phyloP scores from a whole-genome alignment of 37 sponge, comb jelly and placozoan genomes.

The Hexactinellida sp. region DNA sequence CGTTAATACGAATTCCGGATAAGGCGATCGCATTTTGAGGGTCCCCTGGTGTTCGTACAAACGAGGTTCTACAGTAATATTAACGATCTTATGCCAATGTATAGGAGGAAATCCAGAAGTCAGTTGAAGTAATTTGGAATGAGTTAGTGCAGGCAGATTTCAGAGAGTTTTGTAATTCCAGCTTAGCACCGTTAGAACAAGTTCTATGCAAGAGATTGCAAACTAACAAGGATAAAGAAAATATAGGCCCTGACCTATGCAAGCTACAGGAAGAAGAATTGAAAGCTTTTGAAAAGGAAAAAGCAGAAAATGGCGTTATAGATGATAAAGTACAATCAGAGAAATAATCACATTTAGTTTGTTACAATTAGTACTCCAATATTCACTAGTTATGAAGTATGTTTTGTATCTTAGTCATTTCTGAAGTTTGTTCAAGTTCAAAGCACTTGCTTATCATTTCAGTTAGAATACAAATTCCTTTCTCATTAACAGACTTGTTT shows the following conservation, averaged over 20 bases:
- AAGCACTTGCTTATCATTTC: no score
- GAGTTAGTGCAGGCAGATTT: not conserved
- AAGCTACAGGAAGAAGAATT: not conserved
- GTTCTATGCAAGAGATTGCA: not conserved
- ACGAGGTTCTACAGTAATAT: no score
- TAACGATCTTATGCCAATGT: not conserved
- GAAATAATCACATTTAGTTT: not conserved
- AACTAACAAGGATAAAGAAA: not conserved
- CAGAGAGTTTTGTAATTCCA: not conserved
- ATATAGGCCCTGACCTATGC: not conserved
- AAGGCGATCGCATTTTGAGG: no score
- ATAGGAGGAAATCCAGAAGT: not conserved
- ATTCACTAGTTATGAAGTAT: no score
- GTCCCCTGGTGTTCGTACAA: no score
- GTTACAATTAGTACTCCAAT: no score
- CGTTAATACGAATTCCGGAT: no score
- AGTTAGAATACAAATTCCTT: no score
- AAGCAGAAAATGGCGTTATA: not conserved
- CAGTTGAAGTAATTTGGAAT: not conserved
- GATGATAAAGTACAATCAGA: not conserved
- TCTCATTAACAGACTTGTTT: no score
- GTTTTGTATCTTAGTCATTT: no score
- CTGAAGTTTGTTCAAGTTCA: no score
- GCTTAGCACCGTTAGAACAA: not conserved
- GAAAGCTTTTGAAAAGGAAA: conserved; percentile 15